phyloP scores from a whole-genome alignment of 2,888 invertebrate genomes.

The Hymenopus coronatus region DNA sequence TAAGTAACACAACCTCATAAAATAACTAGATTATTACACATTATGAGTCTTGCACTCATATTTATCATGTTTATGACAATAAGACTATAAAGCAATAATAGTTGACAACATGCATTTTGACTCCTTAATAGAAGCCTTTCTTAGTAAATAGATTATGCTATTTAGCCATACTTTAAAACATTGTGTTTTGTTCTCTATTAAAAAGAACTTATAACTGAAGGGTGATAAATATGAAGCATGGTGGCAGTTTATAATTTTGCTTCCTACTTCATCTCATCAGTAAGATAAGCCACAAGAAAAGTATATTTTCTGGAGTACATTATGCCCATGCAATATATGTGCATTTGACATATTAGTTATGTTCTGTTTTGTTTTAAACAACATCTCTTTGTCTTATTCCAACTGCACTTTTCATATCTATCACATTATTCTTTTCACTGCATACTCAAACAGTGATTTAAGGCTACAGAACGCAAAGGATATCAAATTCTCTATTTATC shows the following conservation, averaged over 20 bases:
- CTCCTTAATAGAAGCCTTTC: neutral
- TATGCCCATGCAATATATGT: neutral
- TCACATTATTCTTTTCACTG: neutral
- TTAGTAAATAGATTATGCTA: neutral
- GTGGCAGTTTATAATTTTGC: neutral
- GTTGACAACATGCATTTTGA: neutral
- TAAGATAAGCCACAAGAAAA: neutral
- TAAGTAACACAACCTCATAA: neutral
- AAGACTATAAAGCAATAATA: neutral
- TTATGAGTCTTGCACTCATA: neutral
- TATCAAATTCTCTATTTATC: neutral
- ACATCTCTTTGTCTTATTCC: neutral
- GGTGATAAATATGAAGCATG: neutral
- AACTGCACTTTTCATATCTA: neutral
- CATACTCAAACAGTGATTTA: neutral
- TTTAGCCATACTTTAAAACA: neutral
- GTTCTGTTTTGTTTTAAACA: neutral
- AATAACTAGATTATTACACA: neutral
- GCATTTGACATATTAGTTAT: neutral
- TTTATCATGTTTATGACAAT: neutral
- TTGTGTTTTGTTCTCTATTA: neutral
- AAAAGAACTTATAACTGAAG: neutral
- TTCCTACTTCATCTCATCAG: neutral
- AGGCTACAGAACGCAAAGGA: neutral
- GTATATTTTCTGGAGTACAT: neutral